These are phyloP conservation scores for Mongoloraphidia duomilia DNA, from an alignment of 2,888 invertebrate genomes.

Conservation along the genomic window DNA sequence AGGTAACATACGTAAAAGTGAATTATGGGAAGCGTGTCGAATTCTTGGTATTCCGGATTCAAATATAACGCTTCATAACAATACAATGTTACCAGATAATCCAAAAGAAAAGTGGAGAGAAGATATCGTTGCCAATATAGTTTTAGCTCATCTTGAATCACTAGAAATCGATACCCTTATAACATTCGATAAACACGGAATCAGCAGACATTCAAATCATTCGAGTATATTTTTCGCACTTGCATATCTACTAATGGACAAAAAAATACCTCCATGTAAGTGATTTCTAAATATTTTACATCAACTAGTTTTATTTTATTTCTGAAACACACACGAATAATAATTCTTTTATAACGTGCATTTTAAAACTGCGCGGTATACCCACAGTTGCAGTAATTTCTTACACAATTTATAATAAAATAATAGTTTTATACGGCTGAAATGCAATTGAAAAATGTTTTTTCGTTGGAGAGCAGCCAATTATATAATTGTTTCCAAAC, in stretches of 20 bases:
- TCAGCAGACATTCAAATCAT: slow-evolving; percentile 89
- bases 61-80: slow-evolving; percentile 58
- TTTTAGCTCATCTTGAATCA: slow-evolving; percentile 52
- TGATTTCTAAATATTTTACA: no score
- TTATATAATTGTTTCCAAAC: no score
- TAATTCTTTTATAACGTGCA: no score
- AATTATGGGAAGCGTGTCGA: slow-evolving; percentile 69
- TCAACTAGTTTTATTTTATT: slow-evolving; percentile 1
- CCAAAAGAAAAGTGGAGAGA: slow-evolving; percentile 64
- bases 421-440: no score
- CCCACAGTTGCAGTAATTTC: no score
- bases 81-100: slow-evolving; percentile 61
- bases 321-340: neutral
- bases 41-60: slow-evolving; percentile 63
- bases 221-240: slow-evolving; percentile 70
- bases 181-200: slow-evolving; percentile 88
- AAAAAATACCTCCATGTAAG: slow-evolving; percentile 58
- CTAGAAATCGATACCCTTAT: slow-evolving; percentile 71
- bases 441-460: no score
- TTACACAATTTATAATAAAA: no score
- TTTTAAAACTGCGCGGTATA: no score
- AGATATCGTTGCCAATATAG: slow-evolving; percentile 43
- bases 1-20: slow-evolving; percentile 47
- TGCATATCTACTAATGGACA: slow-evolving; percentile 62
- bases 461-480: no score